These are phyloP conservation scores for Melipona beecheii DNA, from an alignment of 2,888 invertebrate species.

Conservation along the genomic window DNA sequence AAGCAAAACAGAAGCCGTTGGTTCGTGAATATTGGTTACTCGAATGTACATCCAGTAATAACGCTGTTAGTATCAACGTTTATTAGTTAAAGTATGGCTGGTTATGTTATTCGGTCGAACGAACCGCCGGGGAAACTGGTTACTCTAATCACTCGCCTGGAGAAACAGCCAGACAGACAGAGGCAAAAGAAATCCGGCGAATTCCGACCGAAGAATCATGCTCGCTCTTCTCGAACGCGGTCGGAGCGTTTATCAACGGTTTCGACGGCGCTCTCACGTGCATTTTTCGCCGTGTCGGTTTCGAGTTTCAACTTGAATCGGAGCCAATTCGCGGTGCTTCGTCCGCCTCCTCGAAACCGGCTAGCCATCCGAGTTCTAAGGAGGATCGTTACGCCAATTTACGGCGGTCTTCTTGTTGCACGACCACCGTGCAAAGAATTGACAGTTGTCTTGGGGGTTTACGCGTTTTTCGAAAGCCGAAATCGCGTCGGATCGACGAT, in stretches of 20 bases:
- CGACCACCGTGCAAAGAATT: constrained; percentile 3
- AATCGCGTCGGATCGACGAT: not conserved
- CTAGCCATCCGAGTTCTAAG: constrained; percentile 46
- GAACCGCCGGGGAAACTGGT: not conserved
- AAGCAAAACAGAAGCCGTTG: too few species aligned
- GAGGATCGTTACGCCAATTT: constrained; percentile 65
- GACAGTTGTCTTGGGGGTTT: constrained; percentile 30
- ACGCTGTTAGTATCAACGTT: too few species aligned
- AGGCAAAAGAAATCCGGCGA: constrained; percentile 10
- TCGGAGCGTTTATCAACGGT: constrained; percentile 54
- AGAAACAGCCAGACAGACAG: not conserved
- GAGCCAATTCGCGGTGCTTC: constrained; percentile 62
- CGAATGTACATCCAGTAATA: too few species aligned
- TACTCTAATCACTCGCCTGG: constrained; percentile 18
- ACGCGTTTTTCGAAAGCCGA: constrained; percentile 9
- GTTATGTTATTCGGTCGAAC: not conserved
- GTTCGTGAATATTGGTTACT: too few species aligned
- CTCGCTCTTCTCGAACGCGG: constrained; percentile 23
- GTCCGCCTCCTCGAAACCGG: constrained; percentile 41
- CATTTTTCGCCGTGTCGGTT: constrained; percentile 60
- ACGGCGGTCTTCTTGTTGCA: constrained; percentile 62
- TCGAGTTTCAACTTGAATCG: constrained; percentile 65
- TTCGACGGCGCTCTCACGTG: constrained; percentile 43
- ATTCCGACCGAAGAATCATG: constrained; percentile 30
- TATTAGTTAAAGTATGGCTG: not conserved